Percentiles rank a stretch among this genome's conserved stretches.
phyloP scores from a whole-genome alignment of 2,888 invertebrate genomes.

The Cosmia trapezina region DNA sequence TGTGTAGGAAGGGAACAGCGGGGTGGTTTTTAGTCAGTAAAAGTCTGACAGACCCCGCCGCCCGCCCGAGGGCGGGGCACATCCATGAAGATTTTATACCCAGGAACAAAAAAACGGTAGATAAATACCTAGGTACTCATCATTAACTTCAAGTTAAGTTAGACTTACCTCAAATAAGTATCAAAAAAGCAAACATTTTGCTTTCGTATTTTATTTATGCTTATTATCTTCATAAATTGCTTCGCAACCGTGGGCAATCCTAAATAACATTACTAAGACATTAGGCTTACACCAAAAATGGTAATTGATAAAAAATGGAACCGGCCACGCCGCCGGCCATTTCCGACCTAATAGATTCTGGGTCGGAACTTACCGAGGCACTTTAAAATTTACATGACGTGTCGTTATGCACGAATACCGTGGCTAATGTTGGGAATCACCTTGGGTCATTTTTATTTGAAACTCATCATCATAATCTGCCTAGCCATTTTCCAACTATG shows the following conservation, averaged over 20 bases:
- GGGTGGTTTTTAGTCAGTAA: too few relatives aligned
- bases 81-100: too few relatives aligned
- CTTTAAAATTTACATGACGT: conserved; percentile 69
- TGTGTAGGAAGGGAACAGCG: too few relatives aligned
- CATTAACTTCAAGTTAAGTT: too few relatives aligned
- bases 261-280: conserved; percentile 54
- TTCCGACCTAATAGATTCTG: conserved; percentile 67
- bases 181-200: not conserved
- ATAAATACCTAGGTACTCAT: too few relatives aligned
- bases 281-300: conserved; percentile 63
- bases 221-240: conserved; percentile 37
- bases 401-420: conserved; percentile 35
- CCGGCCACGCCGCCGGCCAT: conserved; percentile 48
- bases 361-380: conserved; percentile 65
- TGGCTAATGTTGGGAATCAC: conserved; percentile 18
- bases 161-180: too few relatives aligned
- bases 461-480: not conserved
- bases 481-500: too few relatives aligned
- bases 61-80: too few relatives aligned
- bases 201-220: not conserved
- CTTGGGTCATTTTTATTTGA: not conserved
- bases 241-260: conserved; percentile 16
- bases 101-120: too few relatives aligned
- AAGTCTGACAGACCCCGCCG: too few relatives aligned
- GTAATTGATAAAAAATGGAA: conserved; percentile 70